Conservation (phyloP, 2,888 invertebrate species). For the Agapostemon virescens region DNA sequence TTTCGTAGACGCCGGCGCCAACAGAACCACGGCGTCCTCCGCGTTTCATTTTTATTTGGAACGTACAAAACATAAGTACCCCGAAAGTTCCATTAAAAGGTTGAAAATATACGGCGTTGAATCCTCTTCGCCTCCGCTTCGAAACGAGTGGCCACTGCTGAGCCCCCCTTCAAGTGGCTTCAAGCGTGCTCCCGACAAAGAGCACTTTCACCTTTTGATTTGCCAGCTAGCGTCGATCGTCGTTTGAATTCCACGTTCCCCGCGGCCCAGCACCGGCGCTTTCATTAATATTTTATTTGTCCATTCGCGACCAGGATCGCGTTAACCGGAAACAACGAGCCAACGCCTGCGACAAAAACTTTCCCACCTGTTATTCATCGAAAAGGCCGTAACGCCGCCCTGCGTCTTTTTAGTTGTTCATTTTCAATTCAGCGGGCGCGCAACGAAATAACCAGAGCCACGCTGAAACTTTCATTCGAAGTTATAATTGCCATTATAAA, state of each 20-base stretch:
- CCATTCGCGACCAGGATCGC: neutral
- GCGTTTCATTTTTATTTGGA: neutral
- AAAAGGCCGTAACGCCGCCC: neutral
- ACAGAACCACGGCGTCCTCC: neutral
- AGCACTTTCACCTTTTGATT: constrained; percentile 19
- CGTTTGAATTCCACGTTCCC: neutral
- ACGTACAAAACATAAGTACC: neutral
- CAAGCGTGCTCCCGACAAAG: constrained; percentile 18
- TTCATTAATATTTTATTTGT: constrained; percentile 13
- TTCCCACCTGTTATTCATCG: neutral
- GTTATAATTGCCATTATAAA: constrained; percentile 32
- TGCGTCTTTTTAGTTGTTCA: neutral
- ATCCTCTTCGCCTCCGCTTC: neutral
- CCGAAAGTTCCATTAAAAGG: constrained; percentile 1
- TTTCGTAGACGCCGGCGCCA: neutral
- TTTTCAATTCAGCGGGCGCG: neutral
- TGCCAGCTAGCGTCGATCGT: neutral
- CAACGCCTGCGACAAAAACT: neutral
- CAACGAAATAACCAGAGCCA: neutral
- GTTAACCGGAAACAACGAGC: neutral
- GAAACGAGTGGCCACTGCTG: neutral
- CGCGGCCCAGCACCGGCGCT: neutral
- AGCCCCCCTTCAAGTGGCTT: constrained; percentile 12
- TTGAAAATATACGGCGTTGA: neutral
- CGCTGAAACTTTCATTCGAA: constrained; percentile 15